Percentiles rank a stretch among this genome's conserved stretches.
These are phyloP conservation scores for Julus scandinavius DNA, from an alignment of 2,888 invertebrate species.

Conservation along the genomic window DNA sequence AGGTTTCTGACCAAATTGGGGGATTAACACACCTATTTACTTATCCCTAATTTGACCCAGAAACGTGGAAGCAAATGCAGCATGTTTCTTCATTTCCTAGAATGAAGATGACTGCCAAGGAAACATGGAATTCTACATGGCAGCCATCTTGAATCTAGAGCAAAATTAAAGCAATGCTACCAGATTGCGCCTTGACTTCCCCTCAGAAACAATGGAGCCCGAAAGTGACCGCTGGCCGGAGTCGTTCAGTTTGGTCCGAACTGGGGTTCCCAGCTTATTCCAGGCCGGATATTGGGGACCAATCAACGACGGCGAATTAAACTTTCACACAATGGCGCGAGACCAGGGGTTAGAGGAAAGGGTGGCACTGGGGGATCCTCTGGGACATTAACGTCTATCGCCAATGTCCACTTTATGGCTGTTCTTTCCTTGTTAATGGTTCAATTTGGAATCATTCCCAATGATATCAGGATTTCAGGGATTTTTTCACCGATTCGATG, in stretches of 20 bases:
- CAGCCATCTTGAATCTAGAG: too few species aligned
- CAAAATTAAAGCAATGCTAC: background rate
- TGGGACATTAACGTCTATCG: constrained; percentile 45
- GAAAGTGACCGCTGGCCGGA: background rate
- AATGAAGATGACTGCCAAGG: too few species aligned
- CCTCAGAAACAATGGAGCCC: background rate
- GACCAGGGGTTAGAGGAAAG: constrained; percentile 5
- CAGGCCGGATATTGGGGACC: constrained; percentile 21
- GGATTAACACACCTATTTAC: too few species aligned
- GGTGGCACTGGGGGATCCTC: constrained; percentile 26
- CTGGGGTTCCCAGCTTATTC: background rate
- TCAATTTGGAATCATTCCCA: constrained; percentile 53
- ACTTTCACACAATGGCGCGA: constrained; percentile 29
- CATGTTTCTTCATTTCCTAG: too few species aligned
- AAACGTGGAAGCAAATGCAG: too few species aligned
- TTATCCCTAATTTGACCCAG: too few species aligned
- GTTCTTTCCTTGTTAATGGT: constrained; percentile 50
- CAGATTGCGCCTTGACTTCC: background rate
- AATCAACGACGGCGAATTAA: constrained; percentile 14
- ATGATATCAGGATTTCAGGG: constrained; percentile 41
- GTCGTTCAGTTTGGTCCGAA: background rate
- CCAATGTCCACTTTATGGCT: constrained; percentile 52
- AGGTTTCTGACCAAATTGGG: too few species aligned
- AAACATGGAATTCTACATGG: too few species aligned
- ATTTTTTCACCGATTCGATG: constrained; percentile 27